These are phyloP conservation scores for Podarcis cretensis DNA, from an alignment of 2,113 vertebrate species.

Conservation along the genomic window DNA sequence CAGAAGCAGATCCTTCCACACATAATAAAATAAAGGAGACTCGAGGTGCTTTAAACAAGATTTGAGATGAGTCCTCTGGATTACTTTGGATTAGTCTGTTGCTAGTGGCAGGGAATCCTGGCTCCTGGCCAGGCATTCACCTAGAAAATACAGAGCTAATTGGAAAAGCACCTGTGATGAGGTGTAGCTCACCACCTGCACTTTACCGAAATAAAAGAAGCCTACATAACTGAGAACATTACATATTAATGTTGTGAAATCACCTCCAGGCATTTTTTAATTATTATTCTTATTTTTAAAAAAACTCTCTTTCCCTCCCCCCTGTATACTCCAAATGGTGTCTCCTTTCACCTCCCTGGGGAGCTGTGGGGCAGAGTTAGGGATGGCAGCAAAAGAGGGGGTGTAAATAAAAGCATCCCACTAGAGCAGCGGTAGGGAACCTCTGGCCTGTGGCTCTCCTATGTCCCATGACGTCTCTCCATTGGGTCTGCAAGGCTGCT, in stretches of 20 bases:
- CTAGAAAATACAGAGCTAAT: constrained; percentile 70
- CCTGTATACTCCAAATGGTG: not conserved
- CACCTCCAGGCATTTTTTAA: constrained; percentile 53
- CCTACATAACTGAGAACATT: constrained; percentile 68
- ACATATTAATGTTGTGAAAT: constrained; percentile 69
- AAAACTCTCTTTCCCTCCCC: not conserved
- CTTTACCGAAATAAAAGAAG: constrained; percentile 68
- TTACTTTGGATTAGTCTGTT: constrained; percentile 69
- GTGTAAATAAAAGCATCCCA: too few relatives aligned
- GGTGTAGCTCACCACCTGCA: constrained; percentile 69
- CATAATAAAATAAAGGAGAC: constrained; percentile 54
- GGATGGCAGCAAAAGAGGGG: too few relatives aligned
- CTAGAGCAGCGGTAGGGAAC: too few relatives aligned
- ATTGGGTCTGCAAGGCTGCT: too few relatives aligned
- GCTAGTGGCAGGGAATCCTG: constrained; percentile 59
- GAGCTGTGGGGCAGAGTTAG: constrained; percentile 11
- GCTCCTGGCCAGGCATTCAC: constrained; percentile 57
- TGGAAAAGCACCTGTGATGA: constrained; percentile 69
- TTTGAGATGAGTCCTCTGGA: constrained; percentile 53
- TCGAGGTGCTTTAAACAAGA: constrained; percentile 57
- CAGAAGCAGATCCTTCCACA: constrained; percentile 56
- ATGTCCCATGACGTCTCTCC: too few relatives aligned
- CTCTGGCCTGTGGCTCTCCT: too few relatives aligned
- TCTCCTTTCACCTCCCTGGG: constrained; percentile 40
- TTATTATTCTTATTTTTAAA: constrained; percentile 38